Percentiles rank a stretch among this genome's conserved stretches.
Evolutionary conservation across 2,113 vertebrate genomes (phyloP).

Genomic region (Cavia aperea): DNA sequence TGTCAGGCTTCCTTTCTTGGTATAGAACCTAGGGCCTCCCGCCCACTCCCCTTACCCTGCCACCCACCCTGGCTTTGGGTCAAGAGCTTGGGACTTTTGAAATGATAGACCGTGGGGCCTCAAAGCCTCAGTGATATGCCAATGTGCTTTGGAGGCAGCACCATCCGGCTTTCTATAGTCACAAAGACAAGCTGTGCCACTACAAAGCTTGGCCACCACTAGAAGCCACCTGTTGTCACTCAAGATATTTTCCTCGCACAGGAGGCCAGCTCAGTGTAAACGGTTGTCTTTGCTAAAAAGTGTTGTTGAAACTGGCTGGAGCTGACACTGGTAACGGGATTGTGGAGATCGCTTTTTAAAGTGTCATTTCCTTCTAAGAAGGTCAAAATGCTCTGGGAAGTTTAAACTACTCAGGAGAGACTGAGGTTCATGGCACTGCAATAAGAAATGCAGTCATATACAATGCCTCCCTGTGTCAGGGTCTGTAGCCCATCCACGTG

Average conservation of each 20-base stretch:
- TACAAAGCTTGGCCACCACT: neutral
- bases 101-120: neutral
- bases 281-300: neutral
- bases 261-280: neutral
- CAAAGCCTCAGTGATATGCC: accelerated
- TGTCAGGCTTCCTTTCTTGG: neutral
- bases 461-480: accelerated
- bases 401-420: neutral
- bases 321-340: neutral
- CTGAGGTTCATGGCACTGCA: accelerated
- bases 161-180: neutral
- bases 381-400: neutral
- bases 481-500: neutral
- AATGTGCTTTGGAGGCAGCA: neutral
- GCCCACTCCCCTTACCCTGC: neutral
- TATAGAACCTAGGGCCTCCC: neutral
- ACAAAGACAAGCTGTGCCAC: neutral
- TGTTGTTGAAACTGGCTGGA: neutral
- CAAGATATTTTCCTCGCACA: neutral
- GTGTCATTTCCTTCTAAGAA: neutral
- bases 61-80: neutral
- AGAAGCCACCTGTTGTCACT: no score
- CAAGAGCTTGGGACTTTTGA: neutral
- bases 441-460: accelerated
- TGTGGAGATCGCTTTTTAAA: neutral